Percentiles rank a stretch among this genome's conserved stretches.
Conservation (phyloP, 2,797 vertebrate genomes). For the Euthynnus affinis region DNA sequence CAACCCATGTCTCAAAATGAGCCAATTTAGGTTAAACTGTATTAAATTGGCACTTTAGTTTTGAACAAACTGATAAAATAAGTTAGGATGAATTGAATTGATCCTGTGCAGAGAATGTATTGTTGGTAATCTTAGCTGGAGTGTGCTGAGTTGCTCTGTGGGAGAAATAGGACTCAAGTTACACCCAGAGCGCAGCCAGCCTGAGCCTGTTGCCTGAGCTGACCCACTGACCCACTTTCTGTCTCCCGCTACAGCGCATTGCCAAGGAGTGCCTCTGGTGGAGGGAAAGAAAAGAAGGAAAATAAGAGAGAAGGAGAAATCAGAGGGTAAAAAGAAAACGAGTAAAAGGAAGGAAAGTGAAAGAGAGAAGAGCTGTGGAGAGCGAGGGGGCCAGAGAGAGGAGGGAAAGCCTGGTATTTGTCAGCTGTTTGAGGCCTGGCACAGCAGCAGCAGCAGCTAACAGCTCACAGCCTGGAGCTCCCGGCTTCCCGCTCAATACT, state of each 20-base stretch:
- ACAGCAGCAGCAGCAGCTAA: constrained; percentile 57
- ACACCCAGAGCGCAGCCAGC: constrained; percentile 67
- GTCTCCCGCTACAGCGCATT: constrained; percentile 55
- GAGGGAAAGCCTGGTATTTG: constrained; percentile 59
- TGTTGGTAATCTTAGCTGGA: constrained; percentile 44
- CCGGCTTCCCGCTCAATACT: constrained; percentile 74
- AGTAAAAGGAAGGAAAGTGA: constrained; percentile 52
- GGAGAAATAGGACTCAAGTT: constrained; percentile 72
- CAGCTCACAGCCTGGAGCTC: constrained; percentile 61
- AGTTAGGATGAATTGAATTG: constrained; percentile 5
- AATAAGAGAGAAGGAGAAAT: constrained; percentile 26
- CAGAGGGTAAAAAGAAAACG: constrained; percentile 12
- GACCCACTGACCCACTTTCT: constrained; percentile 90
- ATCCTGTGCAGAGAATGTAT: constrained; percentile 38
- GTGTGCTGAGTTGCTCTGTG: constrained; percentile 38
- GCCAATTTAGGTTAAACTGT: background rate
- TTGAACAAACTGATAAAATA: constrained; percentile 14
- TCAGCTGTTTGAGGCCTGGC: constrained; percentile 72
- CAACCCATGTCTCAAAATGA: background rate
- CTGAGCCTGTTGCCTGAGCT: constrained; percentile 75
- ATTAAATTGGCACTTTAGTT: background rate
- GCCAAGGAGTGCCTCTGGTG: constrained; percentile 70
- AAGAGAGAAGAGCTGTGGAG: constrained; percentile 32
- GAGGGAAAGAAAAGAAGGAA: constrained; percentile 47
- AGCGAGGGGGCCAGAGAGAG: constrained; percentile 25